phyloP scores from a whole-genome alignment of 2,888 invertebrate genomes.

The Sialis lutaria region DNA sequence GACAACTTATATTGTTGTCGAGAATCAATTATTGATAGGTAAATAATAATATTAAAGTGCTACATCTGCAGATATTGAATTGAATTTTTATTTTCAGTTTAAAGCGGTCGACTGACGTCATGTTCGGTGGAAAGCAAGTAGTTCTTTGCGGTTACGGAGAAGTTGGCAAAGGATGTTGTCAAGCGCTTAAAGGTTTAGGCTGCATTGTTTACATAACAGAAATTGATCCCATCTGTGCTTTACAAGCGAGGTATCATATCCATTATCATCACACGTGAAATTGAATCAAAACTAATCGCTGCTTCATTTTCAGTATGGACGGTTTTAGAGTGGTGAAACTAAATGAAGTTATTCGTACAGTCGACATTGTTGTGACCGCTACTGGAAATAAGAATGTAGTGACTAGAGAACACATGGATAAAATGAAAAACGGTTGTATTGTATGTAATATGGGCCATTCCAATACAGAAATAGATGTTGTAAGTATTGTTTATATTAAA shows the following conservation, averaged over 20 bases:
- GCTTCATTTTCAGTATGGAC: conserved; percentile 59
- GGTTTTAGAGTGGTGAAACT: conserved; percentile 89
- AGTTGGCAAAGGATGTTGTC: conserved; percentile 93
- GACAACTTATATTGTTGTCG: conserved; percentile 94
- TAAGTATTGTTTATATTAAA: conserved; percentile 24
- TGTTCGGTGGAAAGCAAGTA: conserved; percentile 96
- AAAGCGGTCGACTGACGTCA: conserved; percentile 83
- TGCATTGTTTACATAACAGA: conserved; percentile 87
- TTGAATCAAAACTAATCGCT: conserved; percentile 1
- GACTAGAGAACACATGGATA: conserved; percentile 86
- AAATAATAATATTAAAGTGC: no score
- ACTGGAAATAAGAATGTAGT: conserved; percentile 97
- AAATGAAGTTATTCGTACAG: conserved; percentile 81
- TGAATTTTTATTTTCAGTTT: conserved; percentile 19
- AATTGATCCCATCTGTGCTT: conserved; percentile 94
- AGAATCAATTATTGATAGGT: conserved; percentile 77
- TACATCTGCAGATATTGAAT: background rate
- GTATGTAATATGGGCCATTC: conserved; percentile 97
- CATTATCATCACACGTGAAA: conserved; percentile 5
- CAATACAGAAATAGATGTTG: conserved; percentile 90
- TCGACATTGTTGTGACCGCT: conserved; percentile 94
- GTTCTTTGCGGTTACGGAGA: conserved; percentile 94
- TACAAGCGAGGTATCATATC: conserved; percentile 65
- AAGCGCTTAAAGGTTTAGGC: conserved; percentile 85
- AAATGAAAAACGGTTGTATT: conserved; percentile 90